Percentiles rank a stretch among this genome's conserved stretches.
Evolutionary conservation across 2,888 invertebrate genomes (phyloP).

Genomic region (Spilarctia lutea): DNA sequence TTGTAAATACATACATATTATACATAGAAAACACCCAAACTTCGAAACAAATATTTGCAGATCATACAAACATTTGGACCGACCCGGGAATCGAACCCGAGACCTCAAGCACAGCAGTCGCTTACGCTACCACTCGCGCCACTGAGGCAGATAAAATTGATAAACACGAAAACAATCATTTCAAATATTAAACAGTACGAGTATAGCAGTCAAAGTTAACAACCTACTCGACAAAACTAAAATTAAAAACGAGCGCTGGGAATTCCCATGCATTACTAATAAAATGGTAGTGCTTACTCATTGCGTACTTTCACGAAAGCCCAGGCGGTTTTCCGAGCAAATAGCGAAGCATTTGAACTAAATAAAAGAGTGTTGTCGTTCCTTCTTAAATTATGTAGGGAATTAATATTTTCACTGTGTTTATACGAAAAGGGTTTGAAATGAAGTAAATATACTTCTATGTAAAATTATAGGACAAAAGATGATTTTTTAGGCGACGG

Average conservation of each 20-base stretch:
- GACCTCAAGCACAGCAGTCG: no score
- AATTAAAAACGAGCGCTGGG: conserved; percentile 33
- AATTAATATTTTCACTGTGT: not conserved
- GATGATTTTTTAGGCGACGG: not conserved
- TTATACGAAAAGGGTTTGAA: not conserved
- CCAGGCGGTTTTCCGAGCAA: conserved; percentile 22
- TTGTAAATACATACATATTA: no score
- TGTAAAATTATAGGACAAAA: not conserved
- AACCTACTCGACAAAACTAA: conserved; percentile 23
- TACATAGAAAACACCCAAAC: no score
- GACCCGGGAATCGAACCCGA: no score
- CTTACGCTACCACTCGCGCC: no score
- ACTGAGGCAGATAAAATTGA: no score
- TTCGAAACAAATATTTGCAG: no score
- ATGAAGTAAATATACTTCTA: not conserved
- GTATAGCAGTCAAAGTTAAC: conserved; percentile 8
- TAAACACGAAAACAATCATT: not conserved
- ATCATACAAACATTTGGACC: no score
- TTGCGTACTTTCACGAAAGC: conserved; percentile 35
- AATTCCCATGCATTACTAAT: conserved; percentile 51
- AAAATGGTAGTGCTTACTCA: conserved; percentile 35
- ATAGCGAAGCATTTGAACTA: conserved; percentile 25
- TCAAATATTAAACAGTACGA: not conserved
- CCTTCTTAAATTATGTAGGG: not conserved
- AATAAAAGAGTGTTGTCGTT: conserved; percentile 11